phyloP scores from a whole-genome alignment of 2,113 vertebrate genomes.

The Gallinago jamesoni region DNA sequence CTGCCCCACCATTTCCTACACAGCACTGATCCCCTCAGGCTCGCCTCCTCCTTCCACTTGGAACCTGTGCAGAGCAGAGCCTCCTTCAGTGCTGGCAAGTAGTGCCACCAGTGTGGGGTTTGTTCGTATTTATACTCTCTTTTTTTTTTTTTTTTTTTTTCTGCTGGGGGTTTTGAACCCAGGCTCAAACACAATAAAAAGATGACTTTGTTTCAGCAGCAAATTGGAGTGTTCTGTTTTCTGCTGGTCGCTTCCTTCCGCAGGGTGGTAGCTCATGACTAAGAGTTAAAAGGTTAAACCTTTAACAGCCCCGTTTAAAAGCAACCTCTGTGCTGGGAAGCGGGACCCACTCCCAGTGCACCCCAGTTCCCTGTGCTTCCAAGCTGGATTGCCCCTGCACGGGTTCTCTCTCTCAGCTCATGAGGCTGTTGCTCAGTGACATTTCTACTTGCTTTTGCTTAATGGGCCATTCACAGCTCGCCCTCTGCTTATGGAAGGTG shows the following conservation, averaged over 20 bases:
- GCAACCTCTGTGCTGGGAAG: background rate
- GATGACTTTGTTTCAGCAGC: background rate
- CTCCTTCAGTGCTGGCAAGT: background rate
- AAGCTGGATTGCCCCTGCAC: rapidly evolving
- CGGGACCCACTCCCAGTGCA: rapidly evolving
- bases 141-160: too few species aligned
- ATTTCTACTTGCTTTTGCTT: background rate
- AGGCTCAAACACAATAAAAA: conserved; percentile 27
- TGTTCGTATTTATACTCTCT: conserved; percentile 12
- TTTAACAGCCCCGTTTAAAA: rapidly evolving
- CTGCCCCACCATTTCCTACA: background rate
- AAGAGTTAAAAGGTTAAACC: too few species aligned
- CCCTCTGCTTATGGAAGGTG: background rate
- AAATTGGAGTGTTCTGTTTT: background rate
- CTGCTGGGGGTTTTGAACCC: background rate
- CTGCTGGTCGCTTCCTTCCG: rapidly evolving
- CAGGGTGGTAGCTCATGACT: rapidly evolving
- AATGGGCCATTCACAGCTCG: rapidly evolving
- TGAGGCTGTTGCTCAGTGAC: rapidly evolving
- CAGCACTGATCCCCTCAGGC: background rate
- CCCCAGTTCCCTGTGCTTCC: background rate
- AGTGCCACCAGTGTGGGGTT: background rate
- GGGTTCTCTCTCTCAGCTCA: background rate
- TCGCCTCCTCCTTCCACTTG: background rate
- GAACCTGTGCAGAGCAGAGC: rapidly evolving